Conservation (phyloP, 92 coral and sea anemone species). For the Porites lobata region DNA sequence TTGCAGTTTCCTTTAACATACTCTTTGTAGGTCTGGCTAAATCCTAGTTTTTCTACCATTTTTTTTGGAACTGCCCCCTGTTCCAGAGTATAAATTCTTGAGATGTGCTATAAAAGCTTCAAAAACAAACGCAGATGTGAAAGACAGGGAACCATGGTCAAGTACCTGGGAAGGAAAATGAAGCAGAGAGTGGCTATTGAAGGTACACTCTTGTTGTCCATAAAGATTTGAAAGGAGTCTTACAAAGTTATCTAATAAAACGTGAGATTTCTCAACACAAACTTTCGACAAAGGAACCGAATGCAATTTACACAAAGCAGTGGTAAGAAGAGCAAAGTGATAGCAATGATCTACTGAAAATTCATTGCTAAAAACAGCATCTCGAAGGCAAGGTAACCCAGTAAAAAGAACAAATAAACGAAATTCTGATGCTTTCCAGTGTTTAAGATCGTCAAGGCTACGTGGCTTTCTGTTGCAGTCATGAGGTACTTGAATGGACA, state of each 20-base stretch:
- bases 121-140: slow-evolving; percentile 31
- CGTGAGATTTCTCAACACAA: slow-evolving; percentile 3
- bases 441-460: slow-evolving; percentile 3
- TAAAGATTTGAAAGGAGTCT: slow-evolving; percentile 12
- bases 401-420: slow-evolving; percentile 23
- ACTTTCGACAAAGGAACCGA: slow-evolving; percentile 2
- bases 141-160: slow-evolving; percentile 27
- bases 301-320: slow-evolving; percentile 11
- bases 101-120: slow-evolving; percentile 34
- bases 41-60: slow-evolving; percentile 16
- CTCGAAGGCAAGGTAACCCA: too few species aligned
- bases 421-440: slow-evolving; percentile 28
- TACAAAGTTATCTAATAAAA: slow-evolving; percentile 7
- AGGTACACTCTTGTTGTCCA: slow-evolving; percentile 28
- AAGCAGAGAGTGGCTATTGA: slow-evolving; percentile 20
- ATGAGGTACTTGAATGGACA: slow-evolving; percentile 18
- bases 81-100: slow-evolving; percentile 20
- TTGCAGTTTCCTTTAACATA: neutral
- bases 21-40: slow-evolving; percentile 3
- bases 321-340: slow-evolving; percentile 8
- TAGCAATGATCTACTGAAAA: neutral
- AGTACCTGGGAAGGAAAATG: slow-evolving; percentile 37
- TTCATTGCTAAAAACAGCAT: too few species aligned
- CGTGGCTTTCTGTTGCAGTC: slow-evolving; percentile 34
- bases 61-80: slow-evolving; percentile 32